Conservation (phyloP, 2,797 vertebrate species). For the Eulemur mongoz region DNA sequence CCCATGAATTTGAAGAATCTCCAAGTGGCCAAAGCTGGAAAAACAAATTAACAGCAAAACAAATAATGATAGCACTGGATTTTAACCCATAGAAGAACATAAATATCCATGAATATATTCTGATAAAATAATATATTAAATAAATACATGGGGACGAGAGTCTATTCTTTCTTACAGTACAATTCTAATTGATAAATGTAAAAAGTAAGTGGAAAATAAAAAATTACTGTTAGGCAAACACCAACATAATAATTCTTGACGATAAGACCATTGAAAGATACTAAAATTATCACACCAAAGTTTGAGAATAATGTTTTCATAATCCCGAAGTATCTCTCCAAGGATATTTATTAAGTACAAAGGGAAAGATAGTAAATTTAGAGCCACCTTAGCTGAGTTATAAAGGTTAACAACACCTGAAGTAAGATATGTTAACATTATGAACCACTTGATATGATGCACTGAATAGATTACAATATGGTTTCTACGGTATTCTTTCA, state of each 20-base stretch:
- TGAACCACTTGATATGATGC: background rate
- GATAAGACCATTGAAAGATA: background rate
- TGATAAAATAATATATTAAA: background rate
- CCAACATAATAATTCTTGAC: background rate
- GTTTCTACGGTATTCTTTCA: background rate
- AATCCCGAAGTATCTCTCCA: background rate
- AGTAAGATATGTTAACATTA: background rate
- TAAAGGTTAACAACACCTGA: background rate
- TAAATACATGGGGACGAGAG: background rate
- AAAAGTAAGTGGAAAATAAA: background rate
- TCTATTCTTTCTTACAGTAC: background rate
- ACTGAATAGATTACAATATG: background rate
- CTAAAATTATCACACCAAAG: background rate
- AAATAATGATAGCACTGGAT: background rate
- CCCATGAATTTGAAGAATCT: background rate
- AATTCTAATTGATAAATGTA: background rate
- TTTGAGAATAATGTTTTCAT: background rate
- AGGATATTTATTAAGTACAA: background rate
- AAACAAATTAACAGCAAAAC: background rate
- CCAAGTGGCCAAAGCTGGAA: background rate
- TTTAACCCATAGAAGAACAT: background rate
- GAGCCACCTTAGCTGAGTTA: background rate
- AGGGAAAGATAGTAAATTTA: background rate
- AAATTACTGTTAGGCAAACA: background rate
- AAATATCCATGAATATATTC: background rate